Base-by-base conservation (phyloP, 2,113 vertebrate species). In the Corythornis vintsioides region DNA sequence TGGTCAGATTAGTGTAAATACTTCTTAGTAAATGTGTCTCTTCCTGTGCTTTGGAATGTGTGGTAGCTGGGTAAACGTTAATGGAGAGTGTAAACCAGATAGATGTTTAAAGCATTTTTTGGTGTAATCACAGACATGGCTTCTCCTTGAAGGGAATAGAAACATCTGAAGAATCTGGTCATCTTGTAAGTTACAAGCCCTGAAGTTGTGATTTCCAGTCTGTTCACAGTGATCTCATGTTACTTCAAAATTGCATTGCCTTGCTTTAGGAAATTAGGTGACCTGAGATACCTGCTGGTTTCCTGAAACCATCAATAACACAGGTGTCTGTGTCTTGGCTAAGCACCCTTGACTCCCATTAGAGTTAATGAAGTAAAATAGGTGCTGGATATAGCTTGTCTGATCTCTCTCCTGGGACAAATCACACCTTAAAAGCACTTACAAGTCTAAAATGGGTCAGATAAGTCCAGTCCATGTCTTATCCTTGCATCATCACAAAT, bases 11-110 rank as follows among this genome's bases (percentile, higher is more conserved):
- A 10, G 7, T 64, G 73, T 82, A 85, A 93, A 84, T 70, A 77
- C 43, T 29, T 84, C 59, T 78, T 33, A 56, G 57, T 61, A 86
- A 86, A 84, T 82, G 76, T 86, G 19, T 77, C 86, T 96, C 77
- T 35, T 94, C 70, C 74, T 33, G 26, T 31, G 73, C 63, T 83
- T 45, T 78, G 92, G 88, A 94, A 95, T 94, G 81, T 59, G 77
- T 10, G 48, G 92, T 89, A 93, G 80, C 71, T 79, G 70, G 24
- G 59, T 81, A 65, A 65, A 55, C 93, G 87, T 92, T 82, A 88
- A 88, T 16, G 57, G 86, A 56, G 17, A 72, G 74, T 35, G 55
- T 87, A 89, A 92, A 90, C 70, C 63, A 93, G 91, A 77, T 89
- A 77, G 63, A 76, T 0, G 2, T 57, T 79, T 66, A 76, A 91